Evolutionary conservation across 1,140 invertebrate species (phyloP).

Genomic region (Dinoponera quadriceps): DNA sequence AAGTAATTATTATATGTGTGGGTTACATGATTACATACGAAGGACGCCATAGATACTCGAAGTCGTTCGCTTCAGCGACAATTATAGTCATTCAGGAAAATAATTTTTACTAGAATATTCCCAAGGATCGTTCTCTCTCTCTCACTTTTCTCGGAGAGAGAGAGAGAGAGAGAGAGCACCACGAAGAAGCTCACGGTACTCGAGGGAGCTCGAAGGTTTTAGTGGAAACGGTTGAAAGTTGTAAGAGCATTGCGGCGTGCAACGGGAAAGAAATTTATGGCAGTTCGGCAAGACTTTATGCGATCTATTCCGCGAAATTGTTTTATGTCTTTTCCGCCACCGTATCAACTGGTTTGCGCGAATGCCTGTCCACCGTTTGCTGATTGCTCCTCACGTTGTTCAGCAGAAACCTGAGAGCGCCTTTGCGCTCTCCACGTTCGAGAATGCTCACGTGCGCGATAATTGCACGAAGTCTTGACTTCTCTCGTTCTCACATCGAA

Average conservation of each 20-base stretch:
- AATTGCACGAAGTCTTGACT: not conserved
- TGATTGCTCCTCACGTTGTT: slow-evolving; percentile 40
- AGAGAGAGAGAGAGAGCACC: slow-evolving; percentile 3
- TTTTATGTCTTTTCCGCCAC: slow-evolving; percentile 69
- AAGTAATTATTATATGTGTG: slow-evolving; percentile 26
- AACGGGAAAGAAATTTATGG: slow-evolving; percentile 79
- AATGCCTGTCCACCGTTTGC: slow-evolving; percentile 14
- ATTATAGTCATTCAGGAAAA: slow-evolving; percentile 66
- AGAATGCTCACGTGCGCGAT: not conserved
- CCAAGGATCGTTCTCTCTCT: slow-evolving; percentile 59
- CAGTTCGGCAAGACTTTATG: slow-evolving; percentile 78
- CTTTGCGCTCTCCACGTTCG: not conserved
- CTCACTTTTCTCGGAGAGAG: too few species aligned
- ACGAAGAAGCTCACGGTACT: slow-evolving; percentile 67
- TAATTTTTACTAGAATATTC: slow-evolving; percentile 74
- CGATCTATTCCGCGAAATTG: slow-evolving; percentile 80
- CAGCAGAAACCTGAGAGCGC: not conserved
- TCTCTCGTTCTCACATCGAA: too few species aligned
- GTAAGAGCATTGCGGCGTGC: slow-evolving; percentile 74
- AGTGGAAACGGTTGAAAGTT: slow-evolving; percentile 80
- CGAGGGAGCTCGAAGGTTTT: slow-evolving; percentile 78
- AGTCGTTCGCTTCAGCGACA: slow-evolving; percentile 66
- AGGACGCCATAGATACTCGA: slow-evolving; percentile 28
- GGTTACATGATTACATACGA: slow-evolving; percentile 11
- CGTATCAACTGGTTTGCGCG: slow-evolving; percentile 43